These are phyloP conservation scores for Eupsittula cactorum DNA, from an alignment of 2,113 vertebrate genomes.

Conservation along the genomic window DNA sequence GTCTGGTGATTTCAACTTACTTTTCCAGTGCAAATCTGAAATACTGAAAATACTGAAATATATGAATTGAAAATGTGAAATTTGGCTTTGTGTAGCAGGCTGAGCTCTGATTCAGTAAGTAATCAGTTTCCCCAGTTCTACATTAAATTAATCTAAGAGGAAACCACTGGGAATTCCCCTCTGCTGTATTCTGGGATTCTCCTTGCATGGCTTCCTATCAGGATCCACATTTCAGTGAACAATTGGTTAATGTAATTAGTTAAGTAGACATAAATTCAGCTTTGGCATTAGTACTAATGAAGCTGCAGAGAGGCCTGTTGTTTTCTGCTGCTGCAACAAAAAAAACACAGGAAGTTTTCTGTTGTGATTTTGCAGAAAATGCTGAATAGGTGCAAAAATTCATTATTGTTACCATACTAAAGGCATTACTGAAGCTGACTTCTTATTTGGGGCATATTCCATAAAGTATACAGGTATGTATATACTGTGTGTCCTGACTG, in stretches of 20 bases:
- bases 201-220: not conserved
- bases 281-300: not conserved
- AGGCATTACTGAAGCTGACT: not conserved
- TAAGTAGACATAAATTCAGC: not conserved
- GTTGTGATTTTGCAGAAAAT: not conserved
- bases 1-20: not conserved
- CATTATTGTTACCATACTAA: not conserved
- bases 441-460: not conserved
- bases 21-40: not conserved
- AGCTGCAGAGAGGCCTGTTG: not conserved
- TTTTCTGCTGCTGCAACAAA: not conserved
- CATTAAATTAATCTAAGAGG: not conserved
- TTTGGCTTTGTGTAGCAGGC: not conserved
- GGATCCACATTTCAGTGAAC: not conserved
- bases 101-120: not conserved
- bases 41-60: not conserved
- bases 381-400: not conserved
- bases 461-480: not conserved
- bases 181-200: not conserved
- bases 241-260: not conserved
- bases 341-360: not conserved
- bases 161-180: not conserved
- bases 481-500: not conserved
- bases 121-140: not conserved
- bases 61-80: not conserved